Base-by-base conservation (phyloP, 2,888 invertebrate species). In the Tipula confusa region DNA sequence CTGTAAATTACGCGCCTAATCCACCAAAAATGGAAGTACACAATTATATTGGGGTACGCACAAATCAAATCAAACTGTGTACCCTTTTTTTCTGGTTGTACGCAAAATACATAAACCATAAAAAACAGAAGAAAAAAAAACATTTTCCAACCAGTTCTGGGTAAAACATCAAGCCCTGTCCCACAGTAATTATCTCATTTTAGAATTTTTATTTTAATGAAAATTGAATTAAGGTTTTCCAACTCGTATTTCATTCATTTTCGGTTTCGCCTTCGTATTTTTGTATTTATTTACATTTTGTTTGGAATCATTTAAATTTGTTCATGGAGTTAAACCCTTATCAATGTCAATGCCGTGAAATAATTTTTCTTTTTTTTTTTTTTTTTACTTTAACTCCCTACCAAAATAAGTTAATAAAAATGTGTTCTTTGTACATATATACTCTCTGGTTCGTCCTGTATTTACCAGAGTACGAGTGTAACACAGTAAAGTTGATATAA, bases 271-370 rank as follows among this genome's bases (percentile, higher is more conserved):
- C 33, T 7, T 64, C 64, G 64, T 64, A 24, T 64, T 43, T 64
- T 64, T n/a, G n/a, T 64, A 64, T 24, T 64, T 64, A 64, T 64
- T 64, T n/a, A n/a, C n/a, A n/a, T n/a, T n/a, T n/a, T 64, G 64
- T 64, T 64, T 64, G 9, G 64, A 64, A 24, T 64, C 64, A 64
- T 64, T 64, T 64, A 64, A 64, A 64, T 64, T 48, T 48, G 18
- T 64, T 64, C 24, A 24, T 24, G 24, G 64, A 18, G 24, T 64
- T 64, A 64, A 64, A 64, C 64, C 64, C 64, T 64, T 64, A 64
- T 64, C 64, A 64, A 64, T 64, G 64, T 64, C 64, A 64, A 24
- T 64, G 24, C 64, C 64, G 64, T 64, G 64, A 64, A 64, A 64
- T 9, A 24, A 9, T 7, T 64, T n/a, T n/a, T n/a, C n/a, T n/a